Conservation (phyloP, 1,140 invertebrate genomes). For the Phocides pigmalion region DNA sequence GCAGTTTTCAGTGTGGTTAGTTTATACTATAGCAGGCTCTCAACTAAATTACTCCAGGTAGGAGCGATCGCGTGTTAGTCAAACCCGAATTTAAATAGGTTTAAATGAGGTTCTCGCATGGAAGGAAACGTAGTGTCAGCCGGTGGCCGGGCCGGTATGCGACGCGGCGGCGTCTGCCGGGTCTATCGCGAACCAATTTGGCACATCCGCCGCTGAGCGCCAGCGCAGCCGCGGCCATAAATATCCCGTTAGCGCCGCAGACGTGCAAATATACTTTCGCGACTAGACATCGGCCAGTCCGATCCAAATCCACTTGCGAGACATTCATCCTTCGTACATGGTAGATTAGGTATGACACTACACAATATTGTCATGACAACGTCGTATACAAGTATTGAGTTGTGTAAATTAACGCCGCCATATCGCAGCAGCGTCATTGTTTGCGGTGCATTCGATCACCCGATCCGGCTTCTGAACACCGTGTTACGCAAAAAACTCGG, state of each 20-base stretch:
- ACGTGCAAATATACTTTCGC: conserved; percentile 54
- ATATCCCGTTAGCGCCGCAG: conserved; percentile 67
- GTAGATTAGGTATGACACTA: not conserved
- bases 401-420: conserved; percentile 57
- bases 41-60: conserved; percentile 35
- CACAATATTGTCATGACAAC: not conserved
- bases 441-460: conserved; percentile 61
- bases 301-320: conserved; percentile 19
- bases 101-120: conserved; percentile 48
- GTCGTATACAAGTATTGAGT: conserved; percentile 43
- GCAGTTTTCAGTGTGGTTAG: conserved; percentile 1
- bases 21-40: conserved; percentile 41
- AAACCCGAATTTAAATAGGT: conserved; percentile 43
- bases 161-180: conserved; percentile 74
- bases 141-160: conserved; percentile 77
- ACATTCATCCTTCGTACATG: conserved; percentile 9
- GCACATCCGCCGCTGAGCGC: conserved; percentile 75
- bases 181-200: conserved; percentile 77
- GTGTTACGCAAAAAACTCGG: conserved; percentile 72
- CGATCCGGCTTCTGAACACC: conserved; percentile 62
- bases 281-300: conserved; percentile 41
- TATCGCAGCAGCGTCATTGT: conserved; percentile 58
- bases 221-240: conserved; percentile 63
- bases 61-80: conserved; percentile 38
- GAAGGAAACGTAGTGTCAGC: conserved; percentile 55